These are phyloP conservation scores for Hypsibius dujardini DNA, from an alignment of 1,140 invertebrate genomes.

Conservation along the genomic window DNA sequence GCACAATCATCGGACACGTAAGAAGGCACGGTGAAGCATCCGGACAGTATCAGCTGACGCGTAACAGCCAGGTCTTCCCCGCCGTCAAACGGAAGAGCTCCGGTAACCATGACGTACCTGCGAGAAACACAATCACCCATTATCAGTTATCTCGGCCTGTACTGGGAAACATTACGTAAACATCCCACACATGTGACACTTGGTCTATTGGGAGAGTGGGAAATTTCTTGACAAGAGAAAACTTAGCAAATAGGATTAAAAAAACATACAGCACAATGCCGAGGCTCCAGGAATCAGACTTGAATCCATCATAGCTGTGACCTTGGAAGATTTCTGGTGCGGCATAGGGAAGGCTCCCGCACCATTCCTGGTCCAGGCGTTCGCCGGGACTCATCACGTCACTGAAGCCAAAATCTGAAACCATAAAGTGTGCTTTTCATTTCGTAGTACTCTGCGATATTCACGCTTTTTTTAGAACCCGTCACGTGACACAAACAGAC, in stretches of 20 bases:
- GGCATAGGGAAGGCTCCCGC: conserved; percentile 95
- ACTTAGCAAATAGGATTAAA: neutral
- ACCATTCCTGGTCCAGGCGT: conserved; percentile 89
- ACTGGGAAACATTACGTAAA: neutral
- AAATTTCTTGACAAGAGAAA: neutral
- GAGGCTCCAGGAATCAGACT: conserved; percentile 98
- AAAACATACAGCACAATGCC: conserved; percentile 72
- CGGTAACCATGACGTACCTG: conserved; percentile 82
- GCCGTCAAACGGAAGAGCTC: conserved; percentile 96
- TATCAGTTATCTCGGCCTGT: neutral
- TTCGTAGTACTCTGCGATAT: neutral
- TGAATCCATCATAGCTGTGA: conserved; percentile 97
- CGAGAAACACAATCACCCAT: neutral
- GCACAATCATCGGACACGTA: conserved; percentile 99
- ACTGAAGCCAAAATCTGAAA: conserved; percentile 74
- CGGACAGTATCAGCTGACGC: conserved; percentile 82
- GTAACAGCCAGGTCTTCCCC: conserved; percentile 91
- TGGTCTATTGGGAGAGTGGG: neutral
- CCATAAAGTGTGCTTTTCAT: neutral
- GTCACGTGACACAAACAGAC: conserved; percentile 33
- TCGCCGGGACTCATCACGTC: conserved; percentile 97
- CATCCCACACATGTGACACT: neutral
- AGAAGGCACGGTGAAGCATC: conserved; percentile 99
- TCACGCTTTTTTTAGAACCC: neutral
- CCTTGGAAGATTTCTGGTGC: conserved; percentile 98